phyloP scores from a whole-genome alignment of 2,113 vertebrate genomes.

The Alces alces region DNA sequence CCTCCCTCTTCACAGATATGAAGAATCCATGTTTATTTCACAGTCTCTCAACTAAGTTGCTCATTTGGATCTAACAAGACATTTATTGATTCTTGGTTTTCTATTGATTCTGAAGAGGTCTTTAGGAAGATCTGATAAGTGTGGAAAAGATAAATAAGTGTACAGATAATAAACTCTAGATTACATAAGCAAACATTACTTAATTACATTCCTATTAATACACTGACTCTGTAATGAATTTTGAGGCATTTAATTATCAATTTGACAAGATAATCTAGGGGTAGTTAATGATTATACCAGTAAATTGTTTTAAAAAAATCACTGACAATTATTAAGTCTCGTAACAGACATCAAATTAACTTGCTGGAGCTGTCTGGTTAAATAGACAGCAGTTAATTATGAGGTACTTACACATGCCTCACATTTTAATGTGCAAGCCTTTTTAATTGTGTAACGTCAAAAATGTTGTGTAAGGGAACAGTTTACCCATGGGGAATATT shows the following conservation, averaged over 20 bases:
- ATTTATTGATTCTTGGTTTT: constrained; percentile 77
- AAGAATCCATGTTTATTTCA: constrained; percentile 48
- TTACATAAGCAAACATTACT: constrained; percentile 81
- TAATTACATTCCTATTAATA: constrained; percentile 85
- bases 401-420: constrained; percentile 76
- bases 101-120: constrained; percentile 77
- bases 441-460: constrained; percentile 55
- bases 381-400: constrained; percentile 80
- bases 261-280: constrained; percentile 84
- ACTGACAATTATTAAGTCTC: constrained; percentile 80
- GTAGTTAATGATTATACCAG: constrained; percentile 81
- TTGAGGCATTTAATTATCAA: constrained; percentile 84
- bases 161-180: constrained; percentile 81
- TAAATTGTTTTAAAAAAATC: constrained; percentile 77
- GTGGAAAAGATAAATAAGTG: constrained; percentile 79
- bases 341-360: constrained; percentile 80
- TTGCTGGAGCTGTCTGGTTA: constrained; percentile 79
- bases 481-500: constrained; percentile 8
- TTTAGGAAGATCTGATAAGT: constrained; percentile 74
- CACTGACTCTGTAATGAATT: constrained; percentile 80
- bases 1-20: neutral
- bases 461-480: constrained; percentile 25
- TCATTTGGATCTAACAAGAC: constrained; percentile 72
- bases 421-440: constrained; percentile 74
- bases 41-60: constrained; percentile 67